Evolutionary conservation across 2,888 invertebrate genomes (phyloP).

Genomic region (Ophonus ardosiacus): DNA sequence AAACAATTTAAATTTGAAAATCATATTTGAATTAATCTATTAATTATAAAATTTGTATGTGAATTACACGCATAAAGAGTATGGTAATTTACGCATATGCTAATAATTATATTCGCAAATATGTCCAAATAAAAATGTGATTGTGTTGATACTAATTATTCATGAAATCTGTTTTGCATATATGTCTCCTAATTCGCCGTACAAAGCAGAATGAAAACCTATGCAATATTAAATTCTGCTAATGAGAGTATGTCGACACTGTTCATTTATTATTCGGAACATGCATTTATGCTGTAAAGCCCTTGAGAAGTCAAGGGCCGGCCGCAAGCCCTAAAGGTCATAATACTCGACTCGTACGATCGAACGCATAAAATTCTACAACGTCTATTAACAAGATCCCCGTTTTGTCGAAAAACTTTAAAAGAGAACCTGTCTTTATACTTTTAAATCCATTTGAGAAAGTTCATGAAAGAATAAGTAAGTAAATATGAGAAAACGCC

Average conservation of each 20-base stretch:
- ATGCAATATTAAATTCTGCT: conserved; percentile 43
- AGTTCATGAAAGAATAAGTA: background rate
- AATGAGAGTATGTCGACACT: conserved; percentile 17
- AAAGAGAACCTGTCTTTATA: background rate
- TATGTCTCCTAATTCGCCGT: background rate
- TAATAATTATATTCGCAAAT: background rate
- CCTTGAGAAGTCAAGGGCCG: conserved; percentile 2
- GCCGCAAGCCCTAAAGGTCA: conserved; percentile 44
- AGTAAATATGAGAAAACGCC: conserved; percentile 8
- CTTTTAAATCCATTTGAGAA: background rate
- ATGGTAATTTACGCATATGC: background rate
- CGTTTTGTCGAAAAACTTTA: background rate
- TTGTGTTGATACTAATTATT: conserved; percentile 7
- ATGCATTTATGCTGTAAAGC: conserved; percentile 27
- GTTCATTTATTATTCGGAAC: conserved; percentile 44
- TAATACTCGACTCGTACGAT: conserved; percentile 12
- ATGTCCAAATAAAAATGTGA: background rate
- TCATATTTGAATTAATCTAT: too few relatives aligned
- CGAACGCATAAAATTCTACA: conserved; percentile 52
- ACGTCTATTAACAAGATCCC: conserved; percentile 33
- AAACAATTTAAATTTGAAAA: too few relatives aligned
- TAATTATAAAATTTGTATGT: too few relatives aligned
- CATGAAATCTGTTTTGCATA: conserved; percentile 27
- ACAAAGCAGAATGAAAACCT: conserved; percentile 25
- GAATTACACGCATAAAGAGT: background rate